Base-by-base conservation (phyloP, 1,140 invertebrate species). In the Pseudomyrmex dendroicus region DNA sequence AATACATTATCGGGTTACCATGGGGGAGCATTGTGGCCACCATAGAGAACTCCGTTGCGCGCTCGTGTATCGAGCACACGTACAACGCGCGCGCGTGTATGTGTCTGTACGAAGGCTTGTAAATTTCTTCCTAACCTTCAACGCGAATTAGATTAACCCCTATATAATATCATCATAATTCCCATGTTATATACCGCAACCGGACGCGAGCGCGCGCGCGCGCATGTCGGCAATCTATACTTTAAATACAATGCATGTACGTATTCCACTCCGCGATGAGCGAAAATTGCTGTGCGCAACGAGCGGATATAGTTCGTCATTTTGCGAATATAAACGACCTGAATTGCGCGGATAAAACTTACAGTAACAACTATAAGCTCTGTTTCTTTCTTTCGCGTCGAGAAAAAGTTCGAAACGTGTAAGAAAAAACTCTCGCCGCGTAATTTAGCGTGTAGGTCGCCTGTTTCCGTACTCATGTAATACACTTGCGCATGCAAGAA, bases 1-100 rank as follows among this genome's bases (percentile, higher is more conserved):
- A 87, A 87, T 88, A 82, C 86, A 90, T 90, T 86, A 90, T 89
- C 89, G 80, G 68, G 87, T 90, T 90, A 87, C 89, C 80, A 90
- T 90, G 56, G 78, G 88, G 88, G 89, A 88, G 82, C 73, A 90
- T 89, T 89, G 88, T 88, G 84, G 86, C 68, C 86, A 80, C 76
- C 61, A 77, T 89, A 87, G 83, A 86, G 74, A 74, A 74, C 62
- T 72, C 50, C 73, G 35, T 5, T 35, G 35, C 57, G 63, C 68
- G 80, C 83, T 89, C 84, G 66, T 87, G 82, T 74, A 90, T 86
- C 83, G 82, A 73, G 59, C 44, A 82, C 22, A 59, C 84, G 87
- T 25, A 4, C 25, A 25, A 25, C 62, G 61, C 48, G 46, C 48
- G 61, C 52, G 76, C 56, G 83, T 76, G 74, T 73, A 72, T 87